Evolutionary conservation across 2,888 invertebrate genomes (phyloP).

Genomic region (Pterostichus niger): DNA sequence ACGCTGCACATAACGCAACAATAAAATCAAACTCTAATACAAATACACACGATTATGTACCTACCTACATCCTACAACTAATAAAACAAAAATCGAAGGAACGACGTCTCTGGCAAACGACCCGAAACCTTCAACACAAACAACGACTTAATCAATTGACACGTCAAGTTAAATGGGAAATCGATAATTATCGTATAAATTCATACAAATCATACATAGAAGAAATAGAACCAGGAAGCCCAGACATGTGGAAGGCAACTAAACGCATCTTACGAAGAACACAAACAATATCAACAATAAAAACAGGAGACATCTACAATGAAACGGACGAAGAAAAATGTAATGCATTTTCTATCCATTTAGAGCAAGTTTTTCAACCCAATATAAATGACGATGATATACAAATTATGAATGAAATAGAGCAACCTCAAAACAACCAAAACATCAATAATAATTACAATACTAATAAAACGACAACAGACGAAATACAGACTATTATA

Average conservation of each 20-base stretch:
- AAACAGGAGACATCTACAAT: neutral
- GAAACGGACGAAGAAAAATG: neutral
- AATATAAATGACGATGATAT: constrained; percentile 1
- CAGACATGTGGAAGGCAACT: too few species aligned
- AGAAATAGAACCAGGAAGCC: too few species aligned
- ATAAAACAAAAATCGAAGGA: constrained; percentile 28
- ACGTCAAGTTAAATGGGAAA: constrained; percentile 26
- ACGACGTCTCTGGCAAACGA: constrained; percentile 30
- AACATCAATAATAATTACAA: neutral
- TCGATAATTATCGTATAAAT: constrained; percentile 19
- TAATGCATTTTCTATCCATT: neutral
- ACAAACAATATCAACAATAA: neutral
- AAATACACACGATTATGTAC: neutral
- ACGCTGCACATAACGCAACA: neutral
- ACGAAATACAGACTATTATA: constrained; percentile 23
- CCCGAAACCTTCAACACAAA: constrained; percentile 6
- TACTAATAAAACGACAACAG: constrained; percentile 12
- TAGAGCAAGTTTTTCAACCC: neutral
- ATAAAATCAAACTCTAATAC: neutral
- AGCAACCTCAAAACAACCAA: neutral
- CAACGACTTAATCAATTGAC: constrained; percentile 21
- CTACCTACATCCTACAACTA: neutral
- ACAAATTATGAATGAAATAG: neutral
- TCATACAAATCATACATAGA: neutral
- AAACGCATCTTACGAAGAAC: neutral